Evolutionary conservation across 2,888 invertebrate genomes (phyloP).

Genomic region (Lacanobia oleracea): DNA sequence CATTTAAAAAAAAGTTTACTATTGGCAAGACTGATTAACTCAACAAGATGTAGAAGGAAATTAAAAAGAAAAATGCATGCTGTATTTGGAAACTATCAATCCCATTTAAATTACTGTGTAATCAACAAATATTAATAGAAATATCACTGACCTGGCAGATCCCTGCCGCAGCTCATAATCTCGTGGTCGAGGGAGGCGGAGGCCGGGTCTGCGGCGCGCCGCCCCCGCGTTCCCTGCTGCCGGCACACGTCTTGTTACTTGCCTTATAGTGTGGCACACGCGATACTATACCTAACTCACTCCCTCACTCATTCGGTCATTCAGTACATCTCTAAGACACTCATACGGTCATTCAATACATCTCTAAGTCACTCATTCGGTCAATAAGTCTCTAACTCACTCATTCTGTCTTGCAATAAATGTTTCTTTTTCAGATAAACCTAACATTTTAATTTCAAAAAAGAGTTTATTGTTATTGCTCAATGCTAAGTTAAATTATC

Average conservation of each 20-base stretch:
- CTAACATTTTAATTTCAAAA: no score
- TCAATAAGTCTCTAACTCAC: no score
- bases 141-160: conserved; percentile 76
- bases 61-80: not conserved
- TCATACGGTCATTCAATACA: not conserved
- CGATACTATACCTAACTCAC: not conserved
- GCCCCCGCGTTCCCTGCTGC: conserved; percentile 78
- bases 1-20: not conserved
- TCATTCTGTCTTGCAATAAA: no score
- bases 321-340: conserved; percentile 63
- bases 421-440: no score
- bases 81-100: not conserved
- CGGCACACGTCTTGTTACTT: conserved; percentile 76
- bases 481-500: no score
- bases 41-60: not conserved
- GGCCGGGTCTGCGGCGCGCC: conserved; percentile 83
- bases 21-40: not conserved
- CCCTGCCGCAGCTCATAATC: conserved; percentile 87
- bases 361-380: not conserved
- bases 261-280: conserved; percentile 58
- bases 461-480: no score
- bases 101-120: not conserved
- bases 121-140: not conserved
- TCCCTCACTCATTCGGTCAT: not conserved
- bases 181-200: conserved; percentile 88